Evolutionary conservation across 2,888 invertebrate genomes (phyloP), one percentile per base, ranked within the genome.

Genomic region (Apodemia hepburni): DNA sequence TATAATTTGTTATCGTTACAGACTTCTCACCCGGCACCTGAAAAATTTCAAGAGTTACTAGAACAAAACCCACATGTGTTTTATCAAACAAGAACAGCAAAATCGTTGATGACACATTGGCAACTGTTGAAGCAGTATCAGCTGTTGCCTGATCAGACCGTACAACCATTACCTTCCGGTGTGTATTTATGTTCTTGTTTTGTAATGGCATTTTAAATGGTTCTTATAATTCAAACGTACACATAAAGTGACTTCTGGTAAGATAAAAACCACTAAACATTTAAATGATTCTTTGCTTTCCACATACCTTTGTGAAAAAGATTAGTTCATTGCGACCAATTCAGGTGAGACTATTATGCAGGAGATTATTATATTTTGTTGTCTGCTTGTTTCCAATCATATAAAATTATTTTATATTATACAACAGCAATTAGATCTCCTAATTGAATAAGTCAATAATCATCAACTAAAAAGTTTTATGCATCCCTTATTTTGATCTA

Each of bases 121-220:
- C 95, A 96, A 71, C 92, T 97, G 38, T 94, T 99, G 88, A 97
- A 97, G 77, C 97, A 98, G 81, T 98, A 98, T 81, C 96, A 97
- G 74, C 88, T 99, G 42, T 87, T 99, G 63, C 96, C 97, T 0
- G 98, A 98, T 84, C 99, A 99, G 89, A 93, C 94, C 60, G 95
- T 97, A 0, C 93, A 93, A 66, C 92, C 93, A 51, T 73, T 93
- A 64, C 92, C 93, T 11, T 92, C 92, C 71, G 90, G 93, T 75
- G 74, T 75, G 78, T 71, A 42, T 42, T 33, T 33, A 33, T 33
- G 59, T 57, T 58, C 57, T 49, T 54, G 29, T 49, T 12, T 33
- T 15, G 22, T 29, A 47, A 6, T 12, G 9, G 12, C 12, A 12
- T 42, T 27, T 51, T 51, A 17, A 59, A 38, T 27, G 49, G 12